Evolutionary conservation across 53 echinoderm and acorn worm species (phyloP).

Genomic region (Patiria pectinifera): DNA sequence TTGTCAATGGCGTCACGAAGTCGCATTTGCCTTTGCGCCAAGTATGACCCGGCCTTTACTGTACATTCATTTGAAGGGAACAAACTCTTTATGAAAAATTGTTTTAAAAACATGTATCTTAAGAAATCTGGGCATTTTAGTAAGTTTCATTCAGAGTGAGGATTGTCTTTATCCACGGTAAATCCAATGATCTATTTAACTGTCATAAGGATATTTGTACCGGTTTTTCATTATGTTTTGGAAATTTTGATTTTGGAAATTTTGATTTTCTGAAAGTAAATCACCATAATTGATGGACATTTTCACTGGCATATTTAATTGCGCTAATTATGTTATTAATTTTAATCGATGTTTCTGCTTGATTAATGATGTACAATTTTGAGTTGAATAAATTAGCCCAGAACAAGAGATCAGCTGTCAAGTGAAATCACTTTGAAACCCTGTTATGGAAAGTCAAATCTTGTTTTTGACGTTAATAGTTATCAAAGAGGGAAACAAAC

Average conservation of each 20-base stretch:
- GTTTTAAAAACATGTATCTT: no score
- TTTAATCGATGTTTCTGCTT: neutral
- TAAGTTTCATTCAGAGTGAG: no score
- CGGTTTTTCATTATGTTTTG: no score
- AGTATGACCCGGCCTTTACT: no score
- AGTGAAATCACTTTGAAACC: neutral
- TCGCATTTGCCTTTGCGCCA: no score
- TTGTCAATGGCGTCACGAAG: no score
- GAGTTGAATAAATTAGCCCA: neutral
- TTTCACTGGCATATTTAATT: neutral
- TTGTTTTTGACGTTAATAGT: neutral
- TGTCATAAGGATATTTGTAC: no score
- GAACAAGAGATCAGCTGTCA: neutral
- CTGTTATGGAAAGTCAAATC: neutral
- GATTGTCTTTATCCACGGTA: neutral
- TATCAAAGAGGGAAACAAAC: neutral
- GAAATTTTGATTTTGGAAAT: neutral
- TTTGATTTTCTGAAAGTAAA: neutral
- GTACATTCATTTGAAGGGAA: no score
- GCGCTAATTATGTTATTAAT: neutral
- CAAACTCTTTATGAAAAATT: no score
- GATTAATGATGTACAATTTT: conserved; percentile 11
- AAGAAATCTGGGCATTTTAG: no score
- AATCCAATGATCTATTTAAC: no score
- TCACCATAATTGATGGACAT: neutral